Base-by-base conservation (phyloP, 2,888 invertebrate species). In the Ichneumon xanthorius region DNA sequence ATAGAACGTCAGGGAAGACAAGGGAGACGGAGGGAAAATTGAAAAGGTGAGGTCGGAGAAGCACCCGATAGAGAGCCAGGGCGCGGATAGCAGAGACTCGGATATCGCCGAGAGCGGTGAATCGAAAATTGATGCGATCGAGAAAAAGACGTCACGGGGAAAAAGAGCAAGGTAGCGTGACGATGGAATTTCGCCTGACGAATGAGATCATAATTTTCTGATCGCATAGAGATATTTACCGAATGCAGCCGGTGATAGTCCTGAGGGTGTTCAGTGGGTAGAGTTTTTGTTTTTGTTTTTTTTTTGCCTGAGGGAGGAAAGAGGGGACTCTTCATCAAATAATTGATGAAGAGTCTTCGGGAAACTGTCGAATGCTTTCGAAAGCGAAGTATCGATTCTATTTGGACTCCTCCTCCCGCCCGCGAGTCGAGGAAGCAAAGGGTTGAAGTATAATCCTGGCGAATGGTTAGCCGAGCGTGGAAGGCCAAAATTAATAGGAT, bases 401-500 rank as follows among this genome's bases (percentile, higher is more conserved):
- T 85, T 77, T n/a, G 63, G 70, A 37, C 72, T 79, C 72, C 50
- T 78, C 73, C 84, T 83, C 77, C 80, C 79, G 37, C 65, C 61
- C 70, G 33, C 33, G 53, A 58, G 71, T 67, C 33, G 65, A 80
- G 80, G 78, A 76, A 84, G 80, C 72, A 68, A 85, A 89, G 90
- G 90, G 89, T 89, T 89, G 87, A 87, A 87, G 85, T 84, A 81
- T 89, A 89, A 89, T 90, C 89, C 88, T 65, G 68, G 79, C 80
- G 86, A 87, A 88, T 87, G 86, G 88, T 84, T 85, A 89, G 85
- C 85, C 84, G 83, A 87, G 87, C 89, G 87, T 89, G 81, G 82
- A 86, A 89, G 87, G 87, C 87, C 85, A 86, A 88, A 89, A 89
- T 90, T 89, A 89, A 90, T 90, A 89, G 89, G 88, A 88, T 89